A percentile compares a stretch with the other conserved stretches of the same genome.
Conservation (phyloP, 2,113 vertebrate species). For the Oryzias celebensis region DNA sequence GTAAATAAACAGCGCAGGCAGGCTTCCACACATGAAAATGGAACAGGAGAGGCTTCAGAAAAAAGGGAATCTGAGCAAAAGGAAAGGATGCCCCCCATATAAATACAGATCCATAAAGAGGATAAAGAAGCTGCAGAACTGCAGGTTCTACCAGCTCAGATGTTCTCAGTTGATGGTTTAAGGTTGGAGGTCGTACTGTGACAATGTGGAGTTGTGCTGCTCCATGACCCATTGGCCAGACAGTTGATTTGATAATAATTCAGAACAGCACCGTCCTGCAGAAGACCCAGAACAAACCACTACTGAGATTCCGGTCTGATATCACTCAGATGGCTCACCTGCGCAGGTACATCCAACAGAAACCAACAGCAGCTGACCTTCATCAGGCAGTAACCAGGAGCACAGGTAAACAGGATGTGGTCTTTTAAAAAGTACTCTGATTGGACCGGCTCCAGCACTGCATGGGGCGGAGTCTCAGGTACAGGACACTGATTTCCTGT, state of each 20-base stretch:
- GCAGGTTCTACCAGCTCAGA: no score
- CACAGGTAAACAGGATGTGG: constrained; percentile 87
- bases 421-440: constrained; percentile 89
- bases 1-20: no score
- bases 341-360: background rate
- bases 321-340: background rate
- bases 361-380: constrained; percentile 71
- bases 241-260: constrained; percentile 87
- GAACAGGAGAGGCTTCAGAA: no score
- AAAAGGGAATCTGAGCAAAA: no score
- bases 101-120: no score
- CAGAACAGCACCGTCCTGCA: constrained; percentile 79
- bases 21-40: no score
- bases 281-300: constrained; percentile 20
- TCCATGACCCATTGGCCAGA: constrained; percentile 86
- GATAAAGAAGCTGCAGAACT: no score
- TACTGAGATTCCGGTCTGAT: background rate
- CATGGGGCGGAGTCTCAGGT: constrained; percentile 73
- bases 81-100: no score
- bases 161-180: no score
- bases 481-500: constrained; percentile 82
- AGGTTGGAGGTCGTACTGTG: constrained; percentile 81
- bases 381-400: constrained; percentile 83
- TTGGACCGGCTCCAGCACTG: constrained; percentile 84
- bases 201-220: constrained; percentile 82